Conservation (phyloP, 37 sponge, comb jelly and placozoan genomes). For the Bolinopsis microptera region DNA sequence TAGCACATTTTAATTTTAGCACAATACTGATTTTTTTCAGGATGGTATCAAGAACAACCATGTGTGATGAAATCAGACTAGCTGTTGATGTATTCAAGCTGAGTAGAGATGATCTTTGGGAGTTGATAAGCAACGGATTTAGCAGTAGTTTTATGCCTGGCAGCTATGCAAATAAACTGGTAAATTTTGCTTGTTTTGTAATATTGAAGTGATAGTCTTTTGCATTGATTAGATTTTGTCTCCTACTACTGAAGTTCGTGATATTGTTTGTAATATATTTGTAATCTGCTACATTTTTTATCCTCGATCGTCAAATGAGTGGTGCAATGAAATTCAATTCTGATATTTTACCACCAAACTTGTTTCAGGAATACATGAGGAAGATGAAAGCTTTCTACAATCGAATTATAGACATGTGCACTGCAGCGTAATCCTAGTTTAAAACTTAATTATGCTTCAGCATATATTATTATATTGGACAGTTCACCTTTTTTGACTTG, state of each 20-base stretch:
- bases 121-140: background rate
- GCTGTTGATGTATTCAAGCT: slow-evolving; percentile 27
- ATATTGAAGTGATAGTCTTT: too few species aligned
- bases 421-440: background rate
- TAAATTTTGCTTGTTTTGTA: background rate
- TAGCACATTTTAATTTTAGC: too few species aligned
- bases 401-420: background rate
- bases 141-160: slow-evolving; percentile 48
- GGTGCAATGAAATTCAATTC: too few species aligned
- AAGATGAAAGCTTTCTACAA: background rate
- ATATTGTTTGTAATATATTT: too few species aligned
- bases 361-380: slow-evolving; percentile 45
- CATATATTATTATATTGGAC: too few species aligned
- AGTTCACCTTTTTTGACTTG: too few species aligned
- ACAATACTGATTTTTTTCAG: slow-evolving; percentile 6
- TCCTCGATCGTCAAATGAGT: too few species aligned
- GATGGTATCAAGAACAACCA: slow-evolving; percentile 43
- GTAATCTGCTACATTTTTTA: too few species aligned
- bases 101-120: background rate
- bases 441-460: too few species aligned
- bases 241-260: too few species aligned
- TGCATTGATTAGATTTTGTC: background rate
- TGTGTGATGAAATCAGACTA: slow-evolving; percentile 50
- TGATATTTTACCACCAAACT: background rate
- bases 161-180: slow-evolving; percentile 14